Evolutionary conservation across 2,113 vertebrate species (phyloP).

Genomic region (Riparia riparia): DNA sequence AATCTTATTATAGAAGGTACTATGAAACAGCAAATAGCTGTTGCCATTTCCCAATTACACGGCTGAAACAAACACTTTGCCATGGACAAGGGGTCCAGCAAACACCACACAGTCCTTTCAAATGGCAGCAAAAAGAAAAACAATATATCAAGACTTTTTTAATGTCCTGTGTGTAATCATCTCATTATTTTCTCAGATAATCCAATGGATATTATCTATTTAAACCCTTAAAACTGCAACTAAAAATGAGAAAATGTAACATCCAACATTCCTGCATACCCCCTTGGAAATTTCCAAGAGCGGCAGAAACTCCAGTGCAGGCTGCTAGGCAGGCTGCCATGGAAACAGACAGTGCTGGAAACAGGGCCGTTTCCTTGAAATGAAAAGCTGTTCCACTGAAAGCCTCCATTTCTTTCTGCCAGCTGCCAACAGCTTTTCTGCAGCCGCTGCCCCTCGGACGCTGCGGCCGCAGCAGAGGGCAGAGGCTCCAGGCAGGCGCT

Average conservation of each 20-base stretch:
- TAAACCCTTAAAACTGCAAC: neutral
- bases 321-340: constrained; percentile 72
- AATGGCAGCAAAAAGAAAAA: neutral
- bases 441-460: neutral
- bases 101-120: neutral
- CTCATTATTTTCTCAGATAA: neutral
- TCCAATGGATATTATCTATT: neutral
- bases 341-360: constrained; percentile 76
- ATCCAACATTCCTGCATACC: constrained; percentile 28
- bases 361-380: constrained; percentile 49
- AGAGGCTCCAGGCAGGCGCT: neutral
- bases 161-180: neutral
- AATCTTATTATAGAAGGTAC: neutral
- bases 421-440: neutral
- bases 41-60: neutral
- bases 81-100: neutral
- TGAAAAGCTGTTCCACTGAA: constrained; percentile 43
- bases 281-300: constrained; percentile 73
- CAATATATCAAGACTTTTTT: neutral
- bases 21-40: neutral
- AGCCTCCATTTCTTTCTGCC: constrained; percentile 33
- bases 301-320: constrained; percentile 28
- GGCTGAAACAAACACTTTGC: neutral
- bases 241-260: constrained; percentile 20
- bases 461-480: too few species aligned